Conservation (phyloP, 2,797 vertebrate genomes). For the Ctenopoma multispine region DNA sequence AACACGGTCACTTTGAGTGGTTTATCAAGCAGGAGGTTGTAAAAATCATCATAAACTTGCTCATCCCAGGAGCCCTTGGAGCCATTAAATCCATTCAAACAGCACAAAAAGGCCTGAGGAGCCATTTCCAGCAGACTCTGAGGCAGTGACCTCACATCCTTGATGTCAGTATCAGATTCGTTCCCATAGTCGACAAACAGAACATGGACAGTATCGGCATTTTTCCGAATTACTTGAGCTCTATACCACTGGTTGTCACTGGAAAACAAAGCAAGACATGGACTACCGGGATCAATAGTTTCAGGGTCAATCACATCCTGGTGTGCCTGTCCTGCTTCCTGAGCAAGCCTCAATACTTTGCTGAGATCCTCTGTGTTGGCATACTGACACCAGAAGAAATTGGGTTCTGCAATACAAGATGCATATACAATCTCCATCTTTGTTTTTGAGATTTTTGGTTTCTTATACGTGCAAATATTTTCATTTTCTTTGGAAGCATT, state of each 20-base stretch:
- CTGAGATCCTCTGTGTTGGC: conserved; percentile 49
- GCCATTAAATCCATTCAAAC: conserved; percentile 83
- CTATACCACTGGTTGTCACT: conserved; percentile 88
- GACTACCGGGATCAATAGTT: conserved; percentile 74
- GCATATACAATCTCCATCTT: conserved; percentile 78
- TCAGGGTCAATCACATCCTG: conserved; percentile 20
- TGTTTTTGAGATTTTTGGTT: conserved; percentile 52
- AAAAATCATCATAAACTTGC: conserved; percentile 83
- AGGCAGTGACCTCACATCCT: conserved; percentile 81
- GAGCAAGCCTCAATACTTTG: conserved; percentile 71
- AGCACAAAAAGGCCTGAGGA: conserved; percentile 90
- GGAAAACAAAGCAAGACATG: conserved; percentile 86
- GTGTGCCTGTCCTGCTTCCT: conserved; percentile 74
- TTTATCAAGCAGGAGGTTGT: conserved; percentile 81
- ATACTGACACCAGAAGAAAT: conserved; percentile 91
- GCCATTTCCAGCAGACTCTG: conserved; percentile 73
- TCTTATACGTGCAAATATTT: conserved; percentile 48
- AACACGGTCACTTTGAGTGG: conserved; percentile 80
- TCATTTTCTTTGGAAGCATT: neutral
- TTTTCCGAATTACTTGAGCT: conserved; percentile 78
- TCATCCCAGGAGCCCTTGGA: conserved; percentile 83
- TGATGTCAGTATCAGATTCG: conserved; percentile 73
- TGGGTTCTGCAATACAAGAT: conserved; percentile 82
- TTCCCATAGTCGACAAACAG: conserved; percentile 91
- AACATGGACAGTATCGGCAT: conserved; percentile 60